A percentile compares a stretch with the other conserved stretches of the same genome.
Evolutionary conservation across 2,888 invertebrate genomes (phyloP).

Genomic region (Netelia fuscicornis): DNA sequence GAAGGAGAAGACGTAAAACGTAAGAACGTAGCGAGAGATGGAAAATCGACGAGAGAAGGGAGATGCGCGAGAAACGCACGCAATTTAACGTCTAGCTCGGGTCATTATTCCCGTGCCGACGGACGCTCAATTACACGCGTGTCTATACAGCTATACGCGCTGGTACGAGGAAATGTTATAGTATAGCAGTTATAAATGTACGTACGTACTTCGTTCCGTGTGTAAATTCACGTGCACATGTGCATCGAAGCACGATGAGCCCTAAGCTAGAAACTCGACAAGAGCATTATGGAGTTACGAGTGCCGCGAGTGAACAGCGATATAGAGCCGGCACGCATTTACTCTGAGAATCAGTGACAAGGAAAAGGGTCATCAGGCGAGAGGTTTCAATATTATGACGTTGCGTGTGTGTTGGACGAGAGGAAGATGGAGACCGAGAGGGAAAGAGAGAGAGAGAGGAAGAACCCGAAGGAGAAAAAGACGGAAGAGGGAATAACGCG

Average conservation of each 20-base stretch:
- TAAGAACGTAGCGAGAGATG: constrained; percentile 32
- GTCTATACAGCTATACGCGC: constrained; percentile 55
- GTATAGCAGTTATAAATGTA: constrained; percentile 47
- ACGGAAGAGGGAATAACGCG: constrained; percentile 11
- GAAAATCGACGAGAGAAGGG: constrained; percentile 35
- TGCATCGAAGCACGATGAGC: constrained; percentile 46
- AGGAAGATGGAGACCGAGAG: constrained; percentile 59
- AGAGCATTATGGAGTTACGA: constrained; percentile 62
- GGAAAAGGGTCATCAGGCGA: constrained; percentile 61
- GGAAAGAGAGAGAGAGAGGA: constrained; percentile 62
- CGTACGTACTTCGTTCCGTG: constrained; percentile 7
- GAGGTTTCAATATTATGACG: constrained; percentile 66
- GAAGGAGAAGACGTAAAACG: constrained; percentile 14
- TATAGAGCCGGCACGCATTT: constrained; percentile 65
- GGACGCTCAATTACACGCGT: constrained; percentile 75
- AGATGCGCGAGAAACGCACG: constrained; percentile 62
- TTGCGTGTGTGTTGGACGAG: constrained; percentile 54
- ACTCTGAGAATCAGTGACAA: constrained; percentile 63
- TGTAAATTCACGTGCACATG: background rate
- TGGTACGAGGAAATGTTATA: constrained; percentile 44
- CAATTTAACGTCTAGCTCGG: constrained; percentile 64
- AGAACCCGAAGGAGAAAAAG: constrained; percentile 65
- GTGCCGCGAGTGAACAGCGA: constrained; percentile 47
- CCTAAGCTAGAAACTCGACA: constrained; percentile 61
- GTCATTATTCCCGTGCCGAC: constrained; percentile 73